Evolutionary conservation across 2,888 invertebrate genomes (phyloP).

Genomic region (Athrips mouffetella): DNA sequence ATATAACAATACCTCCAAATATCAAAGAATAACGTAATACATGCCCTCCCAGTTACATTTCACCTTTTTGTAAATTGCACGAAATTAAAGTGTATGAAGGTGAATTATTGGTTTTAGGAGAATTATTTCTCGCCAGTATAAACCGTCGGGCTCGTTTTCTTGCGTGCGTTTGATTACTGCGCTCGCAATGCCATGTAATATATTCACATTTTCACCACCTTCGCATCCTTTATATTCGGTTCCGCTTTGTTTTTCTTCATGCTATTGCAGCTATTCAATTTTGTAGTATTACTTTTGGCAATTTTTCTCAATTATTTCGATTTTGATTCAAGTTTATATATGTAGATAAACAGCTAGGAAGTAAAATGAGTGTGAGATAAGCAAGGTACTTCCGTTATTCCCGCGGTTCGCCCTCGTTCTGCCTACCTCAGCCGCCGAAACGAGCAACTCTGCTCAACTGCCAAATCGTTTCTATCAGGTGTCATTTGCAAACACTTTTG

Average conservation of each 20-base stretch:
- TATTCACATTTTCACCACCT: conserved; percentile 76
- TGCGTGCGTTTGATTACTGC: conserved; percentile 73
- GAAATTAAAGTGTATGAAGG: conserved; percentile 66
- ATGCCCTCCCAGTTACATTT: conserved; percentile 31
- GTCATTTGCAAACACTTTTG: conserved; percentile 48
- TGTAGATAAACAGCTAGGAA: background rate
- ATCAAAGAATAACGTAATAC: conserved; percentile 6
- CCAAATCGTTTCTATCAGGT: conserved; percentile 45
- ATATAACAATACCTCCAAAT: conserved; percentile 20
- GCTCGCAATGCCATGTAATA: conserved; percentile 64
- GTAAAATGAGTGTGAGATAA: conserved; percentile 31
- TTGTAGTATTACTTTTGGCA: conserved; percentile 7
- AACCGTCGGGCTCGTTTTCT: conserved; percentile 47
- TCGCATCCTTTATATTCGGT: conserved; percentile 65
- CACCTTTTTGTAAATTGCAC: conserved; percentile 48
- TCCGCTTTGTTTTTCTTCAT: conserved; percentile 46
- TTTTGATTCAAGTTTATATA: background rate
- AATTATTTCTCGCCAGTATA: conserved; percentile 55
- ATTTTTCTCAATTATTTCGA: conserved; percentile 15
- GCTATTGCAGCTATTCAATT: conserved; percentile 27
- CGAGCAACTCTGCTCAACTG: conserved; percentile 38
- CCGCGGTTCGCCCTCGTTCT: conserved; percentile 28
- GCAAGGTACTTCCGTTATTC: conserved; percentile 34
- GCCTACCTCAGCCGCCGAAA: conserved; percentile 31
- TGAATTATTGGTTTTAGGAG: conserved; percentile 72